phyloP scores from a whole-genome alignment of 2,888 invertebrate species.

The Melangyna quadrimaculata region DNA sequence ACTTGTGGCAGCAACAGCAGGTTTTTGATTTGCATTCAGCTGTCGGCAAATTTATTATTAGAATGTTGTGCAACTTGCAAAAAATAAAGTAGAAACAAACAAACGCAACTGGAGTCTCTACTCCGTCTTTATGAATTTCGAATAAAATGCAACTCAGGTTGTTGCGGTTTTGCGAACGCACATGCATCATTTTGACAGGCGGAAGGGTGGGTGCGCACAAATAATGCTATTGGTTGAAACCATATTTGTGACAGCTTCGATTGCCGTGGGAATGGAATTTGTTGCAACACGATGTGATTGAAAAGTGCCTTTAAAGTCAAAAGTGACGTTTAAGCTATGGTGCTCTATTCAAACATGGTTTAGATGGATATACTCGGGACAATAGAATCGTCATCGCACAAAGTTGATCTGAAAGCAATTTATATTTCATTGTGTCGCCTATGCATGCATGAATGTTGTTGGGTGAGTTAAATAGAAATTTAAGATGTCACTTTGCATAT shows the following conservation, averaged over 20 bases:
- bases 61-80: slow-evolving; percentile 55
- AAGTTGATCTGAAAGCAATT: slow-evolving; percentile 7
- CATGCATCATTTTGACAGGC: slow-evolving; percentile 39
- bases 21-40: slow-evolving; percentile 68
- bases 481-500: slow-evolving; percentile 40
- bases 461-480: slow-evolving; percentile 48
- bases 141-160: slow-evolving; percentile 22
- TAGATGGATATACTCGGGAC: too few relatives aligned
- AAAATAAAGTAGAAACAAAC: slow-evolving; percentile 1
- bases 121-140: slow-evolving; percentile 38
- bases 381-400: not conserved
- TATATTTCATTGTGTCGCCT: slow-evolving; percentile 7
- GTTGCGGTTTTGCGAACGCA: slow-evolving; percentile 40
- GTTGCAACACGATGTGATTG: slow-evolving; percentile 15
- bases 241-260: slow-evolving; percentile 5
- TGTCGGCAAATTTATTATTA: slow-evolving; percentile 60
- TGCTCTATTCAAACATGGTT: not conserved
- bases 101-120: slow-evolving; percentile 40
- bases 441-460: too few relatives aligned
- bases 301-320: slow-evolving; percentile 5
- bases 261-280: slow-evolving; percentile 55
- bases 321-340: slow-evolving; percentile 5
- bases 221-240: not conserved
- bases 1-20: slow-evolving; percentile 60
- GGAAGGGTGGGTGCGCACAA: slow-evolving; percentile 47